Conservation (phyloP, 2,797 vertebrate genomes). For the Avahi laniger region DNA sequence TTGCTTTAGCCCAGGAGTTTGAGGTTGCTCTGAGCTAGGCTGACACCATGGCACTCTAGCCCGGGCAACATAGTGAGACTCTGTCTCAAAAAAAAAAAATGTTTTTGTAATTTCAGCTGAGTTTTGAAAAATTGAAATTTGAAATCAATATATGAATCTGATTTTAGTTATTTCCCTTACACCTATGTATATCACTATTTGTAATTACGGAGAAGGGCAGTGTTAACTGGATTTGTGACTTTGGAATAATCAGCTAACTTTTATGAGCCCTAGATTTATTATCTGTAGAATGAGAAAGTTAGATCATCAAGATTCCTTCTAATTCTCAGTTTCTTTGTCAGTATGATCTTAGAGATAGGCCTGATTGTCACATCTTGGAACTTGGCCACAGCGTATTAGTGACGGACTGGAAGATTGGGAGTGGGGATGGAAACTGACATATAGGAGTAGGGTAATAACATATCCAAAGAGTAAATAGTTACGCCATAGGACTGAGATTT, state of each 20-base stretch:
- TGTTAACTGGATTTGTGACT: conserved; percentile 16
- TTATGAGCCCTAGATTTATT: neutral
- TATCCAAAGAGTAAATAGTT: neutral
- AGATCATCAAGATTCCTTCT: neutral
- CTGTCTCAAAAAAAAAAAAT: neutral
- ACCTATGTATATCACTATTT: neutral
- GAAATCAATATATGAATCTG: conserved; percentile 2
- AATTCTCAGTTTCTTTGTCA: conserved; percentile 16
- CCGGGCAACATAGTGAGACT: no score
- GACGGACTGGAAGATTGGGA: neutral
- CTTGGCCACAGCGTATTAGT: neutral
- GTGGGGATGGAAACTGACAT: neutral
- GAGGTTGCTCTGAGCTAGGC: no score
- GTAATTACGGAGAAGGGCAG: neutral
- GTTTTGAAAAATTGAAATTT: conserved; percentile 12
- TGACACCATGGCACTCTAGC: no score
- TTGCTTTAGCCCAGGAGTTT: no score
- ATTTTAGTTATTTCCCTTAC: conserved; percentile 25
- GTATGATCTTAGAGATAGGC: neutral
- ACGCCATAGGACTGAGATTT: neutral
- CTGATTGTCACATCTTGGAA: neutral
- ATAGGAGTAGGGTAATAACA: neutral
- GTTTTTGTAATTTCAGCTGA: neutral
- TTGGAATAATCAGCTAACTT: neutral
- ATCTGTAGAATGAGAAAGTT: neutral